Evolutionary conservation across 2,797 vertebrate genomes (phyloP).

Genomic region (Sciaenops ocellatus): DNA sequence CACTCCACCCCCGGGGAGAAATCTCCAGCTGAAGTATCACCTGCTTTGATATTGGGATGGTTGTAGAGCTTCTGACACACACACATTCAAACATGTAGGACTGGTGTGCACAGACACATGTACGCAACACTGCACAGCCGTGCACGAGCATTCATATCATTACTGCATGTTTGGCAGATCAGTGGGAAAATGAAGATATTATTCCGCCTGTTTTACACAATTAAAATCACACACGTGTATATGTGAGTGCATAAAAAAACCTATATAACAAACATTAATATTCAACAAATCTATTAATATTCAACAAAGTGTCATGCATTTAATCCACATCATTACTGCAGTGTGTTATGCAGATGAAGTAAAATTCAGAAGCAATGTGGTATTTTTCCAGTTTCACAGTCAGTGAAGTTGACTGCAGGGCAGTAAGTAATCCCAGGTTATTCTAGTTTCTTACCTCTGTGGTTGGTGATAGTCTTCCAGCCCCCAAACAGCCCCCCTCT

Average conservation of each 20-base stretch:
- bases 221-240: slow-evolving; percentile 8
- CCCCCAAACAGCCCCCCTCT: slow-evolving; percentile 35
- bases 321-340: slow-evolving; percentile 68
- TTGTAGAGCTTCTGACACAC: slow-evolving; percentile 46
- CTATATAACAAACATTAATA: slow-evolving; percentile 21
- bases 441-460: slow-evolving; percentile 39
- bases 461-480: slow-evolving; percentile 41
- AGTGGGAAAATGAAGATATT: slow-evolving; percentile 9
- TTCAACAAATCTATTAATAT: slow-evolving; percentile 24
- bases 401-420: slow-evolving; percentile 56
- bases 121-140: not conserved
- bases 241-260: slow-evolving; percentile 13
- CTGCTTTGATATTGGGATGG: slow-evolving; percentile 74
- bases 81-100: slow-evolving; percentile 2
- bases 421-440: slow-evolving; percentile 51
- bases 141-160: slow-evolving; percentile 5
- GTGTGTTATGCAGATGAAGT: slow-evolving; percentile 46
- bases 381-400: slow-evolving; percentile 34
- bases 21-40: slow-evolving; percentile 75
- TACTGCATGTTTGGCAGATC: not conserved
- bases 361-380: slow-evolving; percentile 46
- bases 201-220: slow-evolving; percentile 27
- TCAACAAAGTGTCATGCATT: slow-evolving; percentile 39
- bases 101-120: slow-evolving; percentile 1
- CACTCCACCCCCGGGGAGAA: slow-evolving; percentile 59